Evolutionary conservation across 2,113 vertebrate species (phyloP), one percentile per base, ranked within the genome.

Genomic region (Gambusia holbrooki): DNA sequence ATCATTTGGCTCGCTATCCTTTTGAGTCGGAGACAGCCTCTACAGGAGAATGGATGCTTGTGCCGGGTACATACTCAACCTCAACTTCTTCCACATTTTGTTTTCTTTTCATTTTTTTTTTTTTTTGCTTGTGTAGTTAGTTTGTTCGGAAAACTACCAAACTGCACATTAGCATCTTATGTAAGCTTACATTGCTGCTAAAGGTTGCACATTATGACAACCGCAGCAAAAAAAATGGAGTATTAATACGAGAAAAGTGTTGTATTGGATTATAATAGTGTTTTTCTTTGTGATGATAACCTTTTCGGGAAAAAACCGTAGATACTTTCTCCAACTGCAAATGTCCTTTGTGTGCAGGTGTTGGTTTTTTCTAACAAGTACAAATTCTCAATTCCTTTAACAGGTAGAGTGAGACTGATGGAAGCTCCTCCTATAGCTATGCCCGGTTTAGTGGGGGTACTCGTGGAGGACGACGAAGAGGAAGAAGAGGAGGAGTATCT

Each of bases 401-500:
- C 35, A 35, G 35, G 0, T 1, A 1, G 7, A 1, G 32, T 1
- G 30, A 3, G 0, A 32, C 4, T 0, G 28, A 1, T 28, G 14
- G 3, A 1, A 15, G 61, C 28, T 62, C 13, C 1, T 30, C 30
- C 3, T 30, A 30, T 30, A 3, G 0, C 30, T 17, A 4, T 1
- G n/a, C 22, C 1, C 4, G 1, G 3, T n/a, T 4, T 1, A 13
- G 7, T 1, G 5, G n/a, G 3, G 42, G 4, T 5, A 14, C 14
- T 3, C 1, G 2, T 19, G 33, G 42, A 19, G 10, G 42, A 33
- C 0, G 80, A 73, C 0, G 75, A 82, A 1, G 90, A 90, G 0
- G 88, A 90, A 1, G 90, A 90, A 0, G 88, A 90, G 9, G 72
- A 68, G 14, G 93, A 91, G 6, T 91, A 90, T 11, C 7, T 69